Base-by-base conservation (phyloP, 2,888 invertebrate species). In the Cephus runcator region DNA sequence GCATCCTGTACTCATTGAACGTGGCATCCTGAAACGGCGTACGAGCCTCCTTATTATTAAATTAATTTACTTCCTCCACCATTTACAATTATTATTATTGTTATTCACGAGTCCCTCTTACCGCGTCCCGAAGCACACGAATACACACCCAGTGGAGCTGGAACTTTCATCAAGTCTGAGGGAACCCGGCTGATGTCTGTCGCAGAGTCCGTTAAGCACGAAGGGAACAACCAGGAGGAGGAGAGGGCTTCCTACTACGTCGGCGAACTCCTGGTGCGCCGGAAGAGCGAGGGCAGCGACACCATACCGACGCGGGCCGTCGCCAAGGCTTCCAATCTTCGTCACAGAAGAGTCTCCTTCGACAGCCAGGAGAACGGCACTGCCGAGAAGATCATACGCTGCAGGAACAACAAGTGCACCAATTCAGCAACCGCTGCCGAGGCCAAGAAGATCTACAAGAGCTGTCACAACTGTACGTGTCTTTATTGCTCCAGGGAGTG, bases 391-490 rank as follows among this genome's bases (percentile, higher is more conserved):
- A 90, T 94, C 87, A 94, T 96, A 85, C 94, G 94, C 85, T 97
- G 97, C 91, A 95, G 96, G 83, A 96, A 96, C 92, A 95, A 96
- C 84, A 96, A 96, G 90, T 97, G 98, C 92, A 93, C 94, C 85
- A 95, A 95, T 79, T 94, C 95, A 79, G 94, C 96, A 75, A 94
- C 94, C 3, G 91, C 96, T 78, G 93, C 94, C 79, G 96, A 97
- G 85, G 98, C 98, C 80, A 95, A 96, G 84, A 93, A 95, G 85
- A 94, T 94, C 86, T 98, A 95, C 93, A 98, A 98, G 92, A 96
- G 96, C 86, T 98, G 98, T 92, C 98, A 98, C 93, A 98, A 98
- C 92, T 99, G 99, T 93, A 96, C 97, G 85, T 97, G 98, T 88
- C 95, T 96, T 88, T 99, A 99, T 92, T 99, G 99, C 92, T 97